Evolutionary conservation across 2,113 vertebrate species (phyloP).

Genomic region (Pseudonaja textilis): DNA sequence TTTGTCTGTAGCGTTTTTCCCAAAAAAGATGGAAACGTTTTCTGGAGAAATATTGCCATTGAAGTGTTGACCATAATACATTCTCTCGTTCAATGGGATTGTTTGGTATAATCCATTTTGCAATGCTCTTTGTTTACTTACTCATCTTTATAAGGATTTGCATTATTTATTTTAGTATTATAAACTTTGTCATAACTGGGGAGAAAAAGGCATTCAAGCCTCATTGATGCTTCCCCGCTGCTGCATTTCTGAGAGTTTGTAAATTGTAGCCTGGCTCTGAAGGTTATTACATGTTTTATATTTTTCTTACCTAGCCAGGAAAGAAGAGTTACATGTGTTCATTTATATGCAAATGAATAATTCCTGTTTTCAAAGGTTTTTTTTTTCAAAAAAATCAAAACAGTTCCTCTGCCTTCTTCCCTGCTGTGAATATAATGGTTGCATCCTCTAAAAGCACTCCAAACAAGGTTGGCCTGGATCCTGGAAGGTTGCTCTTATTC

Average conservation of each 20-base stretch:
- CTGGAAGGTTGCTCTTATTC: background rate
- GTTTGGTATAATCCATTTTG: background rate
- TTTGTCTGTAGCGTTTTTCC: background rate
- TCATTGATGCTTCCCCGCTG: background rate
- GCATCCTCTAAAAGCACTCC: background rate
- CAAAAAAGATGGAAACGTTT: background rate
- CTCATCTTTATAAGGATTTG: background rate
- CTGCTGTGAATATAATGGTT: background rate
- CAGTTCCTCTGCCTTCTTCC: background rate
- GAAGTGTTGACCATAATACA: background rate
- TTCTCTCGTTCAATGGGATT: background rate
- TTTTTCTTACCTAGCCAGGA: background rate
- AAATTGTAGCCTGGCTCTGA: background rate
- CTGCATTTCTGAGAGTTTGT: background rate
- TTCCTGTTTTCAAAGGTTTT: background rate
- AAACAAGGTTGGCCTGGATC: background rate
- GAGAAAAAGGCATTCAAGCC: background rate
- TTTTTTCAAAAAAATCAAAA: background rate
- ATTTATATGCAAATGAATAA: background rate
- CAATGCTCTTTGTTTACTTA: background rate
- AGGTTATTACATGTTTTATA: background rate
- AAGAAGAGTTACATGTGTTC: background rate
- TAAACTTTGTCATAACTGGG: background rate
- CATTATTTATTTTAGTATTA: background rate
- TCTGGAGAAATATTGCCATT: background rate